Conservation (phyloP, 2,113 vertebrate genomes). For the Nyctibius bracteatus region DNA sequence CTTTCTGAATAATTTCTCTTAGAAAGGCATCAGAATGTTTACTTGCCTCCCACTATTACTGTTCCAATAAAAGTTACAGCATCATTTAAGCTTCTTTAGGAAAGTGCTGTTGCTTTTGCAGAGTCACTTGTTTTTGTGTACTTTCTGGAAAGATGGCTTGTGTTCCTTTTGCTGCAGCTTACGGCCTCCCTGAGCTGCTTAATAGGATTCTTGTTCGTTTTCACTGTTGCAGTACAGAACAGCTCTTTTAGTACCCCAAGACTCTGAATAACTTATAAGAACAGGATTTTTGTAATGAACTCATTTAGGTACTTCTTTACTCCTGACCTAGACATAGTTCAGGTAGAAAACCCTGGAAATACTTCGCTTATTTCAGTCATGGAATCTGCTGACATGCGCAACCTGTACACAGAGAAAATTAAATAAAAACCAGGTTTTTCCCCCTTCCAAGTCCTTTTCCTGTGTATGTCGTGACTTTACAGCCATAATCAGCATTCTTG, state of each 20-base stretch:
- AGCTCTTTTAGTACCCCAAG: not conserved
- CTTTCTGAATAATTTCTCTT: not conserved
- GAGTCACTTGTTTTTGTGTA: not conserved
- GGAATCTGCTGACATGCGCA: not conserved
- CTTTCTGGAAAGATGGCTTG: not conserved
- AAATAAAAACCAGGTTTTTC: not conserved
- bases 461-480: fast-evolving
- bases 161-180: not conserved
- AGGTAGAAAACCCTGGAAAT: not conserved
- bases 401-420: not conserved
- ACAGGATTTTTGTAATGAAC: not conserved
- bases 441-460: not conserved
- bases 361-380: not conserved
- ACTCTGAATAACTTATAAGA: not conserved
- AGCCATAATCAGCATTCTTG: no score
- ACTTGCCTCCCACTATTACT: not conserved
- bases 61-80: not conserved
- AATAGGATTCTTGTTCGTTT: not conserved
- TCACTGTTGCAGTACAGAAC: not conserved
- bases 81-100: not conserved
- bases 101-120: not conserved
- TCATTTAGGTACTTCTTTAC: not conserved
- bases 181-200: not conserved
- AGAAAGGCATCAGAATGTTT: not conserved
- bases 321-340: not conserved